phyloP scores from a whole-genome alignment of 2,113 vertebrate species.

The Hylia prasina region DNA sequence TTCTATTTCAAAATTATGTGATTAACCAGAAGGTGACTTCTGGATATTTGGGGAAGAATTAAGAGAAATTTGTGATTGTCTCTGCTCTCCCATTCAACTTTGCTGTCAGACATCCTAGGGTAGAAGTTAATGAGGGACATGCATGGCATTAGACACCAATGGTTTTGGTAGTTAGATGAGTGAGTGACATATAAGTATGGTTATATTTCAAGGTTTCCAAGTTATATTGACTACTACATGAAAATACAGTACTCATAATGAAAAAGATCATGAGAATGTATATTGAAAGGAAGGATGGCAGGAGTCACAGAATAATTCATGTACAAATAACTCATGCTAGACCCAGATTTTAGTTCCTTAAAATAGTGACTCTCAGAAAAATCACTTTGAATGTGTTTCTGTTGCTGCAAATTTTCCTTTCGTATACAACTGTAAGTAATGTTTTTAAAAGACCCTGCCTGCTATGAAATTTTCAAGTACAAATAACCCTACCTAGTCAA shows the following conservation, averaged over 20 bases:
- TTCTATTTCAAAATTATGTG: background rate
- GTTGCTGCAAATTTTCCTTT: background rate
- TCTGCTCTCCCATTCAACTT: background rate
- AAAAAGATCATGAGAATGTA: background rate
- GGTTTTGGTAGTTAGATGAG: background rate
- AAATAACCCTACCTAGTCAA: background rate
- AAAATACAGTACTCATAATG: background rate
- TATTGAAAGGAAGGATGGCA: background rate
- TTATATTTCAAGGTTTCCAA: background rate
- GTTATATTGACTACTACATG: background rate
- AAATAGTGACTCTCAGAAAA: background rate
- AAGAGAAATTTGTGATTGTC: background rate
- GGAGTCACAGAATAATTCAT: background rate
- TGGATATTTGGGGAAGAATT: background rate
- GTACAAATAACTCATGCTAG: background rate
- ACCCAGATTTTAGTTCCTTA: background rate
- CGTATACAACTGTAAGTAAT: background rate
- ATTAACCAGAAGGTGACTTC: background rate
- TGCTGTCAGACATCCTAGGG: background rate
- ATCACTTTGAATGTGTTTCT: background rate
- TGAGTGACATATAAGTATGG: background rate
- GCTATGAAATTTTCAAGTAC: conserved; percentile 5
- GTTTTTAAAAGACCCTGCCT: background rate
- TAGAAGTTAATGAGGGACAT: background rate
- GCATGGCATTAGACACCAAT: background rate